Percentiles rank a stretch among this genome's conserved stretches.
phyloP scores from a whole-genome alignment of 2,888 invertebrate species.

The Cremastinae sp. region DNA sequence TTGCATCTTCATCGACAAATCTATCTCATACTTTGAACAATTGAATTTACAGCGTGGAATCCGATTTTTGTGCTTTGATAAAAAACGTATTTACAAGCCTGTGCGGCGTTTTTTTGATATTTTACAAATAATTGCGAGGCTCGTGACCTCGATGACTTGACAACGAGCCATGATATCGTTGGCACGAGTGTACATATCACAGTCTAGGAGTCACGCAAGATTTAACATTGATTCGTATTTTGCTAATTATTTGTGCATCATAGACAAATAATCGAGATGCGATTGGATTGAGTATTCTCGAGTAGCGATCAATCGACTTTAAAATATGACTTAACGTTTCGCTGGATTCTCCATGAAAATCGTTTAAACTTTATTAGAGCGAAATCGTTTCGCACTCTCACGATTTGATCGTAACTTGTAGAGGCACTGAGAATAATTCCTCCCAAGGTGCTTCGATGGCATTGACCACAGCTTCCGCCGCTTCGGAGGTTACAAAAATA shows the following conservation, averaged over 20 bases:
- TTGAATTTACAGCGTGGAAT: too few species aligned
- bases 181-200: conserved; percentile 65
- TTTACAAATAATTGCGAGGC: too few species aligned
- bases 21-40: too few species aligned
- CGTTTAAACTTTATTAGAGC: conserved; percentile 2
- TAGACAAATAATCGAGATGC: conserved; percentile 18
- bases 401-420: conserved; percentile 75
- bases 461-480: conserved; percentile 80
- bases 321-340: conserved; percentile 23
- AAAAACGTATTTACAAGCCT: too few species aligned
- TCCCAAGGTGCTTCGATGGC: conserved; percentile 82
- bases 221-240: conserved; percentile 32
- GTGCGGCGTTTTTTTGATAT: too few species aligned
- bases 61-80: too few species aligned
- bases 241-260: neutral
- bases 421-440: conserved; percentile 82
- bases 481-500: conserved; percentile 80
- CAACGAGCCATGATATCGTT: neutral
- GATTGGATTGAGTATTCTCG: conserved; percentile 22
- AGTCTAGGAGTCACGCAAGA: conserved; percentile 51
- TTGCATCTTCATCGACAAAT: too few species aligned
- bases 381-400: conserved; percentile 32
- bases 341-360: neutral
- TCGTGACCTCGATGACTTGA: too few species aligned
- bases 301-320: conserved; percentile 20